Percentiles rank a stretch among this genome's conserved stretches.
Conservation (phyloP, 2,888 invertebrate genomes). For the Agrochola macilenta region DNA sequence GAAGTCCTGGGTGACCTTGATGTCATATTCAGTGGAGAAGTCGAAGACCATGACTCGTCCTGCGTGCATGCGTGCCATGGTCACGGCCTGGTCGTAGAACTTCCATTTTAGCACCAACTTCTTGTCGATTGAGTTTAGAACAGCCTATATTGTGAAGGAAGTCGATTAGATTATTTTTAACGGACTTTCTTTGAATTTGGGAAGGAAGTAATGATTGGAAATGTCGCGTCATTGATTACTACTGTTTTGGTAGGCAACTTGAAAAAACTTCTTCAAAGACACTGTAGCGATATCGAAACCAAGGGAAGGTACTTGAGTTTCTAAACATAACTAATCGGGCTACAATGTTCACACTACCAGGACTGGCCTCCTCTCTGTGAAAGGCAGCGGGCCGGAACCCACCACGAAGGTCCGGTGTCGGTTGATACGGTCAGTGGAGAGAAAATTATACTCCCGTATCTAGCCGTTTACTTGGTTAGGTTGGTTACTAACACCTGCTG, state of each 20-base stretch:
- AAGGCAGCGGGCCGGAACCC: not conserved
- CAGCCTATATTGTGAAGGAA: conserved; percentile 69
- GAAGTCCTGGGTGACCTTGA: conserved; percentile 73
- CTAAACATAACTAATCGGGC: not conserved
- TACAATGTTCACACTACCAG: not conserved
- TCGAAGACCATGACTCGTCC: conserved; percentile 78
- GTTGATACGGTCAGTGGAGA: not conserved
- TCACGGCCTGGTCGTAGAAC: conserved; percentile 77
- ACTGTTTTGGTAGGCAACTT: not conserved
- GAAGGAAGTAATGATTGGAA: not conserved
- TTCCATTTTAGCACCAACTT: conserved; percentile 76
- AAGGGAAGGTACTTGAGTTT: no score
- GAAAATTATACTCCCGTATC: not conserved
- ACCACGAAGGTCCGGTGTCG: no score
- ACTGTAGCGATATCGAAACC: not conserved
- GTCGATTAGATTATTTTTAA: not conserved
- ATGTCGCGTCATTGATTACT: not conserved
- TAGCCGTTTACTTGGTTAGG: not conserved
- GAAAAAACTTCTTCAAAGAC: no score
- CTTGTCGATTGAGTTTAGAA: conserved; percentile 71
- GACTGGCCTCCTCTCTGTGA: not conserved
- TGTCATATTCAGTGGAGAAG: conserved; percentile 79
- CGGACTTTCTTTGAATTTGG: not conserved
- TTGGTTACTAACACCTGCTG: no score
- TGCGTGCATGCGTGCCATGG: conserved; percentile 75